Evolutionary conservation across 1,140 invertebrate genomes (phyloP), one percentile per base, ranked within the genome.

Genomic region (Drosophila sturtevanti): DNA sequence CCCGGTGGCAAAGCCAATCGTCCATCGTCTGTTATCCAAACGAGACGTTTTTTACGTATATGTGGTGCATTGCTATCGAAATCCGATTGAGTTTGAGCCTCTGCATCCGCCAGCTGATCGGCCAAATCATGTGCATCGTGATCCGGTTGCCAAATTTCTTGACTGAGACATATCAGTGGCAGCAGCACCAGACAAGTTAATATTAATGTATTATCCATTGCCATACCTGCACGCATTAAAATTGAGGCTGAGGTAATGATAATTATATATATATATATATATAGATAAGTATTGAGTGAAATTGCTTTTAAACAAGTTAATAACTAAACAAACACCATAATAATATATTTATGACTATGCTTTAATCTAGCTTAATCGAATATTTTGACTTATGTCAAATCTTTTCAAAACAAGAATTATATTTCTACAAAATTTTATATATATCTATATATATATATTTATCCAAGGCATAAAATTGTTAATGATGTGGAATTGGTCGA

Each of bases 11-110:
- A 87, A 2, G 96, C 96, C 79, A 97, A 92, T 0, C 96, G 92
- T 11, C 96, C 96, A 90, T 97, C 96, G 67, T 96, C 95, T 7
- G 96, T 97, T 68, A 97, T 94, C 96, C 96, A 97, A 11, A 97
- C 92, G 60, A 97, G 92, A 77, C 96, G 94, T 89, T 97, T 97
- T 82, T 96, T 95, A 76, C 96, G 92, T 35, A 95, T 95, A 92
- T 96, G 95, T 14, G 94, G 93, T 44, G 81, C 58, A 22, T 48
- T 48, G 41, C 41, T 14, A 48, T 70, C 76, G 1, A 77, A 56
- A 12, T 89, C 64, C 1, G 10, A 22, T 18, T 56, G 41, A 1
- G 63, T 55, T 11, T 71, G 37, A 14, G 68, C 80, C 16, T 76
- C 77, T 0, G 71, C 81, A 67, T 89, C 77, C 52, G 81, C 59